Evolutionary conservation across 2,888 invertebrate species (phyloP).

Genomic region (Philaethria dido): DNA sequence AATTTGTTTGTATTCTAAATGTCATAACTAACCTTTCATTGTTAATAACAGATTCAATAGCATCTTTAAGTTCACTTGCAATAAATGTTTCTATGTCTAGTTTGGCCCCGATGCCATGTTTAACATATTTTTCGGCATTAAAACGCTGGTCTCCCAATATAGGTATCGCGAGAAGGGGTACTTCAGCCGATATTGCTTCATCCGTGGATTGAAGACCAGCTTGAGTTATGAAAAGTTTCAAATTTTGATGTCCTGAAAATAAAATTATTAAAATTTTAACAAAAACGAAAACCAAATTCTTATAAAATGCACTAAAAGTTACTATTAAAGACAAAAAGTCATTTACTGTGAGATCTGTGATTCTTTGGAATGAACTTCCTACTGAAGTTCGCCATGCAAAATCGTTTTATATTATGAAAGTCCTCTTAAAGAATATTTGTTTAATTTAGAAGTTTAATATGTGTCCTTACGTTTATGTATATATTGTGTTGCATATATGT

Average conservation of each 20-base stretch:
- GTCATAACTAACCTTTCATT: constrained; percentile 48
- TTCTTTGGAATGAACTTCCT: too few relatives aligned
- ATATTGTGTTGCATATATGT: too few relatives aligned
- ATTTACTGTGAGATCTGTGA: too few relatives aligned
- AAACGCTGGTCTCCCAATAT: constrained; percentile 66
- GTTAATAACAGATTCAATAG: constrained; percentile 49
- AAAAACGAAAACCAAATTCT: too few relatives aligned
- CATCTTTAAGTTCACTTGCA: constrained; percentile 47
- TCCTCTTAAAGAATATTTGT: too few relatives aligned
- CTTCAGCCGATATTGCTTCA: constrained; percentile 64
- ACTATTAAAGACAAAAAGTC: too few relatives aligned
- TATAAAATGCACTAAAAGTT: too few relatives aligned
- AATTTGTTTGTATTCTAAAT: not conserved
- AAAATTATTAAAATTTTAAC: too few relatives aligned
- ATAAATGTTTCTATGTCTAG: constrained; percentile 53
- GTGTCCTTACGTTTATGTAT: too few relatives aligned
- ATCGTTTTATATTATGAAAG: too few relatives aligned
- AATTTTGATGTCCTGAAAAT: constrained; percentile 61
- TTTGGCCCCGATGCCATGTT: constrained; percentile 54
- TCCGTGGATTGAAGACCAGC: constrained; percentile 70
- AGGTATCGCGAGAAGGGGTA: constrained; percentile 65
- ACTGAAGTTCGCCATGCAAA: too few relatives aligned
- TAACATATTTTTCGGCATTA: constrained; percentile 56
- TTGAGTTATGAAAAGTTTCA: constrained; percentile 67
- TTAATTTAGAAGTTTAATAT: too few relatives aligned